Conservation (phyloP, 2,888 invertebrate genomes). For the Druceiella hillmani region DNA sequence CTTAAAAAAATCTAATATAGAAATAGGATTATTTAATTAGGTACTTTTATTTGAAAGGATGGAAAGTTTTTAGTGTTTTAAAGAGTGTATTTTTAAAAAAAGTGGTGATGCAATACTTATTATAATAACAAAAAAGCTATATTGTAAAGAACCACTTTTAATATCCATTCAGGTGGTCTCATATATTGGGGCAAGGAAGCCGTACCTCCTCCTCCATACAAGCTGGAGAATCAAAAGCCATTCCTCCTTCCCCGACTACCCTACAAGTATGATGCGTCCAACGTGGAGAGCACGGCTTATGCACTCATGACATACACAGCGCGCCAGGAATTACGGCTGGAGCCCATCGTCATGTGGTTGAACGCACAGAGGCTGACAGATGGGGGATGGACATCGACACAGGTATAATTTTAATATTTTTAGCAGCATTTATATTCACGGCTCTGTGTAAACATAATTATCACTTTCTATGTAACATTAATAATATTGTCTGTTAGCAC, state of each 20-base stretch:
- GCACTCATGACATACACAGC: constrained; percentile 85
- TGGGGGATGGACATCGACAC: constrained; percentile 85
- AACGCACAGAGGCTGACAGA: constrained; percentile 82
- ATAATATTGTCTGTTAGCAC: too few relatives aligned
- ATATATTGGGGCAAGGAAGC: constrained; percentile 81
- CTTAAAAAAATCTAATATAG: too few relatives aligned
- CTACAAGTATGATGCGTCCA: constrained; percentile 83
- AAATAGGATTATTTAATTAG: too few relatives aligned
- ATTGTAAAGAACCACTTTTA: too few relatives aligned
- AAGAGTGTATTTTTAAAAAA: too few relatives aligned
- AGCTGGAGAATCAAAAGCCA: constrained; percentile 87
- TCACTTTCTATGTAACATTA: too few relatives aligned
- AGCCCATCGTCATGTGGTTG: constrained; percentile 86
- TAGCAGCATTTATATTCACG: too few relatives aligned
- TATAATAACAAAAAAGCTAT: too few relatives aligned
- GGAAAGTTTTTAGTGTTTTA: too few relatives aligned
- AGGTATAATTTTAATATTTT: constrained; percentile 35
- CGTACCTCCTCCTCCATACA: constrained; percentile 76
- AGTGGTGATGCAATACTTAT: too few relatives aligned
- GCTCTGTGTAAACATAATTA: too few relatives aligned
- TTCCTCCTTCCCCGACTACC: constrained; percentile 84
- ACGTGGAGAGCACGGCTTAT: constrained; percentile 90
- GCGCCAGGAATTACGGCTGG: constrained; percentile 73
- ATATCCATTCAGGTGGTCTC: constrained; percentile 56
- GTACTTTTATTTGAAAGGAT: too few relatives aligned